phyloP scores from a whole-genome alignment of 2,797 vertebrate species.

The Gadopsis marmoratus region DNA sequence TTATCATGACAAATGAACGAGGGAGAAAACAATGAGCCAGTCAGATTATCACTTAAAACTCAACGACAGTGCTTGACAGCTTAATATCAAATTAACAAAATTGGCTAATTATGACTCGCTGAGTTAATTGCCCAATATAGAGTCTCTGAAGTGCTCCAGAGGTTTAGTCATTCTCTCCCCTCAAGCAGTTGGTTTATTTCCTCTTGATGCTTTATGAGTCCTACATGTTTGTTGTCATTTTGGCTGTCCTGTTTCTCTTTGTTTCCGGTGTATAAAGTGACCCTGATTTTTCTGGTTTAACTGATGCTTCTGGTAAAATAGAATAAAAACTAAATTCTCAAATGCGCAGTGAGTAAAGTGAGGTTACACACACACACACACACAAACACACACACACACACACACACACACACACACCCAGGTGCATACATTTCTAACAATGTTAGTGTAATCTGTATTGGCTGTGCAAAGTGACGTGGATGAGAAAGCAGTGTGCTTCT shows the following conservation, averaged over 20 bases:
- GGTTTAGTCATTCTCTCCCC: constrained; percentile 83
- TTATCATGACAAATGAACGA: constrained; percentile 83
- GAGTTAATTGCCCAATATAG: constrained; percentile 89
- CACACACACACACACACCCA: neutral
- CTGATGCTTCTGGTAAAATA: constrained; percentile 17
- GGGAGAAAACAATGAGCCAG: constrained; percentile 83
- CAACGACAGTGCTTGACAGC: constrained; percentile 86
- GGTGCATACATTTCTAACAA: constrained; percentile 8
- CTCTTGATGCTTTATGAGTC: constrained; percentile 77
- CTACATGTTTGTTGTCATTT: constrained; percentile 72
- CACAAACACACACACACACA: too few species aligned
- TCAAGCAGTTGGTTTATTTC: constrained; percentile 83
- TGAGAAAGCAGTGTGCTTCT: neutral
- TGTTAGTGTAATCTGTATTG: constrained; percentile 13
- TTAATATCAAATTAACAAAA: constrained; percentile 90
- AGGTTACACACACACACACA: neutral
- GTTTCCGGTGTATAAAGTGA: constrained; percentile 14
- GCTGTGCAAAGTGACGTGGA: neutral
- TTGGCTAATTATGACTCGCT: constrained; percentile 88
- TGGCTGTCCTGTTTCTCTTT: constrained; percentile 49
- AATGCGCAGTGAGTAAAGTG: neutral
- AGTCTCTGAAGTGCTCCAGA: constrained; percentile 86
- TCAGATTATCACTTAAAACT: constrained; percentile 89
- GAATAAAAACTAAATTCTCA: constrained; percentile 2
- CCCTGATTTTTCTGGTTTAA: constrained; percentile 9